Evolutionary conservation across 2,888 invertebrate species (phyloP), one percentile per base, ranked within the genome.

Genomic region (Drosophila imparisetae): DNA sequence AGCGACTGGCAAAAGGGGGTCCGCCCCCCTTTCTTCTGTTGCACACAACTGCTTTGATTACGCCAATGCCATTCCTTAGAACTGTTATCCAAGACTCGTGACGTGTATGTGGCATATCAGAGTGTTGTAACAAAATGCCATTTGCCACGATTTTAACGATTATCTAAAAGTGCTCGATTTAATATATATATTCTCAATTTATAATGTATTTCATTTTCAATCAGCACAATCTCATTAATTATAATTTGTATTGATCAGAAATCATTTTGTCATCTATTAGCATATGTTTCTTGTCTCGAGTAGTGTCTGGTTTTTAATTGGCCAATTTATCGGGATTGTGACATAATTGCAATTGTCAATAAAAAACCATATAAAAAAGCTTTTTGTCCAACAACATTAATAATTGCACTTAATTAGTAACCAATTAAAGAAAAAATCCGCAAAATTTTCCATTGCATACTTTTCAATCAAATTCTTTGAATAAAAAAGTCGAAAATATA

Each of bases 391-490:
- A 34, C 6, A 18, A 6, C n/a, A 18, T 49, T 29, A 21, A 27
- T 36, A 1, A 27, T 7, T 34, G 10, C 10, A 11, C 10, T n/a
- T 13, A 21, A 40, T 21, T 32, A 36, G 18, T 36, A 36, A 24
- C 1, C 15, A 13, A 4, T 5, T 42, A n/a, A n/a, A 7, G 6
- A 18, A 30, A 21, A 15, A 10, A 29, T 11, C 1, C 5, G 2
- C 10, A 27, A 36, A 6, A 4, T 10, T 42, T 52, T 45, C 21
- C 11, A 13, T 32, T 55, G 55, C 55, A 57, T 57, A 45, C 55
- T 52, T 72, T 30, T 11, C 6, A 18, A 3, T 4, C 0, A 0
- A n/a, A 24, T 24, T 15, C 15, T 15, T 24, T 11, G 5, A 5
- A 5, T 21, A 21, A 42, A 42, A 21, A 1, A 1, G 6, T 27